Base-by-base conservation (phyloP, 2,888 invertebrate species). In the Nycteola revayana region DNA sequence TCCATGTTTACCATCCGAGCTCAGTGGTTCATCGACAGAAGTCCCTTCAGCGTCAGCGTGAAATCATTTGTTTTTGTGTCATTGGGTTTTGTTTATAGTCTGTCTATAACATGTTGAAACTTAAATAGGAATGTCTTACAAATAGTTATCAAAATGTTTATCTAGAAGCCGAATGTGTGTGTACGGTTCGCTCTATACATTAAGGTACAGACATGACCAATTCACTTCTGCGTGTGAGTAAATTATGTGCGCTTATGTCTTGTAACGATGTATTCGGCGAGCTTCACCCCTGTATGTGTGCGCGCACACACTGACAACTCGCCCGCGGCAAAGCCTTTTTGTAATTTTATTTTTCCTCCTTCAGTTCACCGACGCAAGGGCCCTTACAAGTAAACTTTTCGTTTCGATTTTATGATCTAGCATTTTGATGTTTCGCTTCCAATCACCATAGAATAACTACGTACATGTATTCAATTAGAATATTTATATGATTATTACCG, bases 331-430 rank as follows among this genome's bases (percentile, higher is more conserved):
- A 56, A 77, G 77, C 75, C 83, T 83, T 84, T 80, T 85, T 83
- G 74, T 84, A 64, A 66, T 80, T 83, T 85, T 83, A 77, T 84
- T 87, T 86, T 85, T 83, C 79, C 80, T 82, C 65, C 66, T 80
- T 68, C 68, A 72, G 71, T 66, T 65, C 62, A 70, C 55, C 66
- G 63, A 65, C 63, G 66, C 64, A 71, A 72, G 69, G 67, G 64
- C 66, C 61, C 61, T 70, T 61, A 56, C 62, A 58, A 60, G 60
- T 57, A 63, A 53, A 59, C 57, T 53, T 55, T 52, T 49, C 23
- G 37, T 52, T 49, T 52, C 47, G 30, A 36, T 14, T 14, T 14
- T 14, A 3, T 3, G 14, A 14, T 5, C 5, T 3, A 5, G 14
- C 3, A 14, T 14, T 3, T 14, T 14, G 14, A 14, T 14, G 14